phyloP scores from a whole-genome alignment of 92 coral and sea anemone genomes.

The Epizoanthus stellaris region DNA sequence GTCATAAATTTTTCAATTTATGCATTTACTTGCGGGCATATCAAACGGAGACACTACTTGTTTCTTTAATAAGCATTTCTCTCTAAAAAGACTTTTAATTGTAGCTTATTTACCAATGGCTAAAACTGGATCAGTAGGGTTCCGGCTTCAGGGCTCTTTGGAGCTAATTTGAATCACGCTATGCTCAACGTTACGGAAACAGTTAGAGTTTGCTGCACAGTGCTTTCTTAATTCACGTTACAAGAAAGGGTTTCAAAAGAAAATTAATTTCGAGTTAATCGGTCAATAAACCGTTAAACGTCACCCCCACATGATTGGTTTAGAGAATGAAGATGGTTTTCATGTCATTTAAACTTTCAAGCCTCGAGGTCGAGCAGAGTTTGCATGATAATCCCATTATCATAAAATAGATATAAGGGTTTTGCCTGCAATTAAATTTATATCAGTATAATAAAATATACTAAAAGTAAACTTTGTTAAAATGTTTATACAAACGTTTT shows the following conservation, averaged over 20 bases:
- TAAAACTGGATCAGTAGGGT: neutral
- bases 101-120: neutral
- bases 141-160: neutral
- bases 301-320: neutral
- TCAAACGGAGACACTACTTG: neutral
- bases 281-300: neutral
- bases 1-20: too few species aligned
- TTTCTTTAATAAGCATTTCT: neutral
- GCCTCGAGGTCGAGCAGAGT: neutral
- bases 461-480: too few species aligned
- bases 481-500: too few species aligned
- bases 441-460: too few species aligned
- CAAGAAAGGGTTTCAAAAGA: too few species aligned
- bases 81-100: neutral
- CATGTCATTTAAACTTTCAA: neutral
- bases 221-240: too few species aligned
- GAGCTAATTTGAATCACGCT: neutral
- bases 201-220: too few species aligned
- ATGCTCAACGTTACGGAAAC: neutral
- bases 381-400: neutral
- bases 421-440: too few species aligned
- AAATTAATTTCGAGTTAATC: neutral
- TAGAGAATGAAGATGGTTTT: neutral
- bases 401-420: too few species aligned
- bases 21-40: neutral